These are phyloP conservation scores for Tachina grossa DNA, from an alignment of 2,888 invertebrate species.

Conservation along the genomic window DNA sequence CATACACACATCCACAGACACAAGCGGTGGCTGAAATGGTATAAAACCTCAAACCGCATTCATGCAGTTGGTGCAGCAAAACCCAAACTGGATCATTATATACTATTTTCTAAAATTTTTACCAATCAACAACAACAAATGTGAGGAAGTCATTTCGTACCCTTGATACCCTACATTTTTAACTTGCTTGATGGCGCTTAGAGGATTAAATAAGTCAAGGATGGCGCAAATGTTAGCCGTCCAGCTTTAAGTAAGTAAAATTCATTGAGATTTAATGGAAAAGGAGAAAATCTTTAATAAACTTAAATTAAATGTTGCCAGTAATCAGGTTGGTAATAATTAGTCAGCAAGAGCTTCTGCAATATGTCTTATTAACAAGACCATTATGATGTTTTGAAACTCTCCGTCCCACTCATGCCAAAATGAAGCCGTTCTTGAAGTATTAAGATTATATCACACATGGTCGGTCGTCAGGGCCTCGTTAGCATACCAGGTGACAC, in stretches of 20 bases:
- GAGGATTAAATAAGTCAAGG: slow-evolving; percentile 34
- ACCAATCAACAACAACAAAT: slow-evolving; percentile 8
- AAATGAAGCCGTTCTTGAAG: no score
- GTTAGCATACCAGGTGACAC: no score
- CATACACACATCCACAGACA: slow-evolving; percentile 13
- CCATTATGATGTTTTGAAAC: no score
- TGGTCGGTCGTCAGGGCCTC: no score
- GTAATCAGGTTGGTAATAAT: no score
- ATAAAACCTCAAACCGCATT: slow-evolving; percentile 58
- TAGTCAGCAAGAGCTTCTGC: no score
- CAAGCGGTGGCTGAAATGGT: slow-evolving; percentile 37
- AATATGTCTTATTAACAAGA: no score
- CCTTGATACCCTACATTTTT: slow-evolving; percentile 30
- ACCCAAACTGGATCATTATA: background rate
- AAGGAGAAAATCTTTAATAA: no score
- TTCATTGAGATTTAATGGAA: no score
- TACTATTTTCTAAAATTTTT: slow-evolving; percentile 4
- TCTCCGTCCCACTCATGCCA: no score
- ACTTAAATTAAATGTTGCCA: no score
- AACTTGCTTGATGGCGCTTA: background rate
- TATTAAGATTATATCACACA: no score
- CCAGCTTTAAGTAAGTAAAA: background rate
- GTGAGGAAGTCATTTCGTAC: background rate
- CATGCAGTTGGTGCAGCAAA: background rate
- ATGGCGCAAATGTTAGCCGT: background rate